A percentile compares a stretch with the other conserved stretches of the same genome.
These are phyloP conservation scores for Prosapia bicincta DNA, from an alignment of 2,888 invertebrate species.

Conservation along the genomic window DNA sequence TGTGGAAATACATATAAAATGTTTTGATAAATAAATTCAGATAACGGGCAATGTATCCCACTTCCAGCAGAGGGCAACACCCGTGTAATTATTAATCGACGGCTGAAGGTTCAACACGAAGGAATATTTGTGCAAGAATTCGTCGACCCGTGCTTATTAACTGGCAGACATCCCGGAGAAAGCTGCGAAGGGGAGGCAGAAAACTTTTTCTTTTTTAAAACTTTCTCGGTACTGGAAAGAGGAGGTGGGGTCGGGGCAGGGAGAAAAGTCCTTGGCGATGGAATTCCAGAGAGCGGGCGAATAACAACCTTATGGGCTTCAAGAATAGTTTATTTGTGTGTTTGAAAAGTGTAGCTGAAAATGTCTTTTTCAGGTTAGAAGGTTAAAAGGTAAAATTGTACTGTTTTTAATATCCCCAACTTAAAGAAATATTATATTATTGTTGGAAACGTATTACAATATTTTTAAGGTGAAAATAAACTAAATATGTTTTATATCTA, in stretches of 20 bases:
- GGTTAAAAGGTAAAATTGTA: no score
- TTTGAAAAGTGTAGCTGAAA: no score
- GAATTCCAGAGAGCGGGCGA: neutral
- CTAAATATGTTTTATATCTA: no score
- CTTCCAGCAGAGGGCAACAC: neutral
- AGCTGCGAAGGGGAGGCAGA: neutral
- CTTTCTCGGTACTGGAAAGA: neutral
- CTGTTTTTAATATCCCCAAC: no score
- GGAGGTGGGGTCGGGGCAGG: neutral
- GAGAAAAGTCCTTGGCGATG: neutral
- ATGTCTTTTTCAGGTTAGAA: no score
- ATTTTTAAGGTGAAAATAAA: no score
- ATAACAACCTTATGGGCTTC: neutral
- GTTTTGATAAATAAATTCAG: neutral
- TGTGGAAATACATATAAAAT: no score
- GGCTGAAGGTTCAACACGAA: neutral
- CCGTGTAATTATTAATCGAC: neutral
- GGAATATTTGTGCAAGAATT: neutral
- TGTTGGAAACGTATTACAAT: no score
- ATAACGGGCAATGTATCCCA: neutral
- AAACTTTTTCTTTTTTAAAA: neutral
- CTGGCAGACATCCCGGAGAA: neutral
- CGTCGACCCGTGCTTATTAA: neutral
- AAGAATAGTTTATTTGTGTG: no score
- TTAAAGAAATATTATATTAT: no score